Conservation (phyloP, 2,888 invertebrate genomes). For the Rugalucina vietnamica region DNA sequence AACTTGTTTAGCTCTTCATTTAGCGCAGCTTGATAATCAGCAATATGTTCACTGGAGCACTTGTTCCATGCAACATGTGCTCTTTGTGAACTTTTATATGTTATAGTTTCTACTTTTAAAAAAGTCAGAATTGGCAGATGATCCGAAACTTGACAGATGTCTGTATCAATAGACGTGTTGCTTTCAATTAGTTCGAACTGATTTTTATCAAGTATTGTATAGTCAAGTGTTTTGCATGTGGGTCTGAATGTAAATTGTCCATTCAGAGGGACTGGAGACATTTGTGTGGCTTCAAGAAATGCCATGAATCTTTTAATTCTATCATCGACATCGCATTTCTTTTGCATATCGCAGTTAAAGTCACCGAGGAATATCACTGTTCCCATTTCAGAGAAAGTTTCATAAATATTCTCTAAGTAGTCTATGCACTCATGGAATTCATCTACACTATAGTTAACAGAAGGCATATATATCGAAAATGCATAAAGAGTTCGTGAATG, state of each 20-base stretch:
- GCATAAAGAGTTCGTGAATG: neutral
- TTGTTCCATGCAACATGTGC: neutral
- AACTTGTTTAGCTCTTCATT: neutral
- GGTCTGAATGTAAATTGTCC: neutral
- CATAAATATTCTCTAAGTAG: neutral
- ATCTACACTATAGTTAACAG: neutral
- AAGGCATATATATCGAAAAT: slow-evolving; percentile 14
- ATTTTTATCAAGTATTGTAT: neutral
- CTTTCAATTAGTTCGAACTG: neutral
- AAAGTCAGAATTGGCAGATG: neutral
- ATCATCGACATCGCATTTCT: neutral
- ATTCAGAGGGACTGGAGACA: neutral
- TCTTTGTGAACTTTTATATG: neutral
- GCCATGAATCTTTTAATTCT: neutral
- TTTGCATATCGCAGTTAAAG: neutral
- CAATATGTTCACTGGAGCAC: neutral
- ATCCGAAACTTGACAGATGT: neutral
- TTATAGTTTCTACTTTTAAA: neutral
- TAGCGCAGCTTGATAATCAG: neutral
- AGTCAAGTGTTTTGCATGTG: neutral
- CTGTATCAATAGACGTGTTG: neutral
- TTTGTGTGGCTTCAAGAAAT: neutral
- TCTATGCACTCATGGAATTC: neutral
- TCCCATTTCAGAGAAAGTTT: neutral
- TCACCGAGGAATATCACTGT: neutral